Evolutionary conservation across 1,140 invertebrate genomes (phyloP), one percentile per base, ranked within the genome.

Genomic region (Drosophila erecta): DNA sequence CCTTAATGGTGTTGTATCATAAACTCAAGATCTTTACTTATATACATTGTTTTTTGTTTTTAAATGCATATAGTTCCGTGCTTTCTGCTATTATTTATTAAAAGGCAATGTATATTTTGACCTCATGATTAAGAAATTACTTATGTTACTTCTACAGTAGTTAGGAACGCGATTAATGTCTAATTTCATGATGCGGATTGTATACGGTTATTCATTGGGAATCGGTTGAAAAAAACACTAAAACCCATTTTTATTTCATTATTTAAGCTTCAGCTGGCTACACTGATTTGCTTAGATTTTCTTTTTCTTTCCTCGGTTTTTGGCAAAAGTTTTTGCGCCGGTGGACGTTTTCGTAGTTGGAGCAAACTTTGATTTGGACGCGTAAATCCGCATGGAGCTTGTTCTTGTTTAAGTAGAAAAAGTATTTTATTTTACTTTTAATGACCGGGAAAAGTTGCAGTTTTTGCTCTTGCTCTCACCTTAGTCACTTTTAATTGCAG

Each of bases 351-450:
- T 62, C 10, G 35, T 12, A 50, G 47, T 17, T 15, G 8, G 0
- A 15, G 17, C 44, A 50, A 58, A 49, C 53, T 55, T 66, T 22
- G 37, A 58, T 50, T 37, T 22, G 12, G 17, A 17, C 57, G 61
- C 41, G 10, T 47, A 14, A 22, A 33, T 49, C 55, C 35, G 37
- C 41, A 22, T 49, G 30, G 14, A 24, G 44, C 44, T 14, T 22
- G 17, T n/a, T 35, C 27, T 22, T 35, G 14, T 22, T 51, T 47
- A 12, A 22, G 49, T 43, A 80, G 77, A 76, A 80, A 76, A 76
- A 85, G 81, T 73, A 69, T 76, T 84, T 76, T 79, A 60, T 70
- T 85, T 85, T 84, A 79, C 80, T 85, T 85, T 81, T 85, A 80
- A 79, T 84, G 72, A 67, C 41, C 62, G 56, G 43, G 47, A 69